A percentile compares a stretch with the other conserved stretches of the same genome.
Evolutionary conservation across 1,140 invertebrate genomes (phyloP).

Genomic region (Drepana arcuata): DNA sequence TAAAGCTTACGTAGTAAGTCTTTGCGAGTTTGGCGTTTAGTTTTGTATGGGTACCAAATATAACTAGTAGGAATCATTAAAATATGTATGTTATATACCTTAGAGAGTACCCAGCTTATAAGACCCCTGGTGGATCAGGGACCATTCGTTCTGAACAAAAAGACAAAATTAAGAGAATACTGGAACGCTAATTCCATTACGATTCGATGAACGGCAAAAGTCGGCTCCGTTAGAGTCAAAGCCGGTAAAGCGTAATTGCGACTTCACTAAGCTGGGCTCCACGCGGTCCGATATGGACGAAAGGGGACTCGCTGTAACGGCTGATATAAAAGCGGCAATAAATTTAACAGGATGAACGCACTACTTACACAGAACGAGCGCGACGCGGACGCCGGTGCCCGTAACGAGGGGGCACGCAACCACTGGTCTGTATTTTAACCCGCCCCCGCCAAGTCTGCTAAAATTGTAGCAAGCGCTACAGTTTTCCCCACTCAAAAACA

Average conservation of each 20-base stretch:
- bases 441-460: too few species aligned
- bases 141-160: slow-evolving; percentile 57
- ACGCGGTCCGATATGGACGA: slow-evolving; percentile 60
- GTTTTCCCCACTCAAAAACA: neutral
- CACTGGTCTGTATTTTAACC: slow-evolving; percentile 29
- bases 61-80: too few species aligned
- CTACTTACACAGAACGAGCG: slow-evolving; percentile 60
- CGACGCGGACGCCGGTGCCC: slow-evolving; percentile 34
- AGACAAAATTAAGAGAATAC: slow-evolving; percentile 65
- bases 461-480: too few species aligned
- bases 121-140: slow-evolving; percentile 19
- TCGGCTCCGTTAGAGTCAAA: slow-evolving; percentile 62
- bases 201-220: slow-evolving; percentile 69
- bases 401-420: slow-evolving; percentile 55
- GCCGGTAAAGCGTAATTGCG: slow-evolving; percentile 70
- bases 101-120: too few species aligned
- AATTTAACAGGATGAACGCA: slow-evolving; percentile 70
- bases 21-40: too few species aligned
- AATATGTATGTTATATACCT: too few species aligned
- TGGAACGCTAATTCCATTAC: slow-evolving; percentile 69
- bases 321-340: slow-evolving; percentile 71
- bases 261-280: slow-evolving; percentile 68
- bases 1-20: too few species aligned
- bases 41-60: too few species aligned
- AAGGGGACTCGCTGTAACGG: slow-evolving; percentile 63